Evolutionary conservation across 1,140 invertebrate genomes (phyloP).

Genomic region (Pararge aegeria): DNA sequence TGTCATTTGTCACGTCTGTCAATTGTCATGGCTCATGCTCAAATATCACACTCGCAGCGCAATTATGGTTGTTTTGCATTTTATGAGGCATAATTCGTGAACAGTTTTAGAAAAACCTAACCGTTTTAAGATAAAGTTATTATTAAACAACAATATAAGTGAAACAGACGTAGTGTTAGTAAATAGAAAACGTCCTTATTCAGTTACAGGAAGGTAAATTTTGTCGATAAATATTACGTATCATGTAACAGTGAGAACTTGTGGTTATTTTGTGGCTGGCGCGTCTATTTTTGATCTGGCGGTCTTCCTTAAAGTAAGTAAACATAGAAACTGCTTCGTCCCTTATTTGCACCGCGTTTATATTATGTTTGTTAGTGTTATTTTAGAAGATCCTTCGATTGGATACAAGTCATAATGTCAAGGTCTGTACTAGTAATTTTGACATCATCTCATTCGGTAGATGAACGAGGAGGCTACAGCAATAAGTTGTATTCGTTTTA

Average conservation of each 20-base stretch:
- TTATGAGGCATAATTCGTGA: conserved; percentile 31
- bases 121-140: conserved; percentile 38
- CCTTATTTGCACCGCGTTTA: neutral
- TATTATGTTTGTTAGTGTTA: neutral
- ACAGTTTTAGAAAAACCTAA: conserved; percentile 32
- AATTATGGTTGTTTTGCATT: conserved; percentile 43
- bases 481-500: neutral
- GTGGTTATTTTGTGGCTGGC: conserved; percentile 67
- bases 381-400: neutral
- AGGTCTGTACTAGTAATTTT: conserved; percentile 7
- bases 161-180: conserved; percentile 23
- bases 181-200: conserved; percentile 32
- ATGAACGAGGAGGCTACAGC: neutral
- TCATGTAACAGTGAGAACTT: conserved; percentile 62
- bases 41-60: conserved; percentile 34
- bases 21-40: conserved; percentile 3
- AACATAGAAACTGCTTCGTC: conserved; percentile 13
- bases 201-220: conserved; percentile 47
- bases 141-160: conserved; percentile 20
- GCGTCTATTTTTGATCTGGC: conserved; percentile 61
- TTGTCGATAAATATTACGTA: conserved; percentile 49
- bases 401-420: conserved; percentile 3
- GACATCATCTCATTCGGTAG: neutral
- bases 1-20: conserved; percentile 8
- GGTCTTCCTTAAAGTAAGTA: conserved; percentile 47